These are phyloP conservation scores for Phyllotreta striolata DNA, from an alignment of 2,888 invertebrate genomes.

Conservation along the genomic window DNA sequence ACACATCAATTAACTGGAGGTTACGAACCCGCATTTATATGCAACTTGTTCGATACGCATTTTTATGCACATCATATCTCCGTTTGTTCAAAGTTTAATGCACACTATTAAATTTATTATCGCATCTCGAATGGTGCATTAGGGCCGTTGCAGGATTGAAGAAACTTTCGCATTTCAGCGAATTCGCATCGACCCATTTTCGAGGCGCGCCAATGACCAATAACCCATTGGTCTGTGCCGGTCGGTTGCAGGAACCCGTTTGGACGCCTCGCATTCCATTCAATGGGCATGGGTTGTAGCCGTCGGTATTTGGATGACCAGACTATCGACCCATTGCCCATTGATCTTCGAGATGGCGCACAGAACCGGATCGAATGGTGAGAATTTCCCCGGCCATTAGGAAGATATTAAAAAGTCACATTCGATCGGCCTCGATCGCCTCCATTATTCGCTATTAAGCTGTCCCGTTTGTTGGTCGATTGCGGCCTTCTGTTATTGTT, in stretches of 20 bases:
- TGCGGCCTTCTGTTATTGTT: no score
- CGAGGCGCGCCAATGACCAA: constrained; percentile 28
- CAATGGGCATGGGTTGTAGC: constrained; percentile 28
- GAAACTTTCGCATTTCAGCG: constrained; percentile 4
- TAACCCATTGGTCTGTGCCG: background rate
- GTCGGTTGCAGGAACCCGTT: constrained; percentile 29
- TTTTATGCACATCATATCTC: no score
- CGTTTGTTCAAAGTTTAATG: no score
- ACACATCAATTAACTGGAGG: constrained; percentile 23
- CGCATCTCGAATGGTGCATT: no score
- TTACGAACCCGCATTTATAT: constrained; percentile 26
- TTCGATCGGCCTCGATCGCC: no score
- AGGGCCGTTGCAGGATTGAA: constrained; percentile 1
- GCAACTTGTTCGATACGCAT: background rate
- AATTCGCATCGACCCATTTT: constrained; percentile 11
- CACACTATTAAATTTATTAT: no score
- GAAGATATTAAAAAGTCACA: no score
- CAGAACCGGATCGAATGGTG: background rate
- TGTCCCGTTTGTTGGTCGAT: no score
- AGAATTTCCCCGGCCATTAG: no score
- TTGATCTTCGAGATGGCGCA: constrained; percentile 24
- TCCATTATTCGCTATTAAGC: no score
- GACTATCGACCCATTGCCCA: constrained; percentile 35
- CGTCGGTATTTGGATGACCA: constrained; percentile 32
- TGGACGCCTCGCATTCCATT: constrained; percentile 36